Percentiles rank a stretch among this genome's conserved stretches.
These are phyloP conservation scores for Hoplodrina blanda DNA, from an alignment of 2,888 invertebrate genomes.

Conservation along the genomic window DNA sequence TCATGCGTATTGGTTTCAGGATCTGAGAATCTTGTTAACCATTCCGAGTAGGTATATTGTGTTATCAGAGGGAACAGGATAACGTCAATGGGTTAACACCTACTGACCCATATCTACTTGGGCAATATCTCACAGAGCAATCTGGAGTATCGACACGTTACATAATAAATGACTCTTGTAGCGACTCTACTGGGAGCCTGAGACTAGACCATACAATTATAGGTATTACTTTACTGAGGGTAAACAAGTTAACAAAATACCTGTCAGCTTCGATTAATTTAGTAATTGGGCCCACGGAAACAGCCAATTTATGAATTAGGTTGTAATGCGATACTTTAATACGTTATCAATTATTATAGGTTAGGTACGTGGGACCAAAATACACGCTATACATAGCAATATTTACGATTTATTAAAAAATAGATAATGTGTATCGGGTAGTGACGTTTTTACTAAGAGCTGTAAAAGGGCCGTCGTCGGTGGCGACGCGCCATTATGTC, in stretches of 20 bases:
- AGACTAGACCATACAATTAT: constrained; percentile 9
- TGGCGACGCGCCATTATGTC: constrained; percentile 80
- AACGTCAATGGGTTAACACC: constrained; percentile 32
- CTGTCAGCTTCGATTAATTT: no score
- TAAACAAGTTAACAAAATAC: background rate
- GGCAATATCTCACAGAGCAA: constrained; percentile 35
- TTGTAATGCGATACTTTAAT: background rate
- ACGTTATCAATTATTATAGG: background rate
- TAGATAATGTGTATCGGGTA: constrained; percentile 72
- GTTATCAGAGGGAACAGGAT: constrained; percentile 30
- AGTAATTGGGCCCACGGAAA: background rate
- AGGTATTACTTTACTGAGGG: background rate
- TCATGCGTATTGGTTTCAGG: constrained; percentile 16
- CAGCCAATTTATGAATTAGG: background rate
- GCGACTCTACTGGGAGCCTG: background rate
- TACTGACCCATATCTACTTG: constrained; percentile 36
- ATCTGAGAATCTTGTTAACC: constrained; percentile 22
- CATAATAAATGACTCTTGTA: constrained; percentile 42
- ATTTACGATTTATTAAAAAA: constrained; percentile 60
- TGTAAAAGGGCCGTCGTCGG: constrained; percentile 77
- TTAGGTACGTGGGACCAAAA: background rate
- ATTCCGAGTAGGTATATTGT: constrained; percentile 24
- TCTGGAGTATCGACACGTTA: constrained; percentile 41
- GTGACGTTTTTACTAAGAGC: constrained; percentile 82
- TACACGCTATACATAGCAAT: background rate